Base-by-base conservation (phyloP, 2,888 invertebrate genomes). In the Metacarcinus magister region DNA sequence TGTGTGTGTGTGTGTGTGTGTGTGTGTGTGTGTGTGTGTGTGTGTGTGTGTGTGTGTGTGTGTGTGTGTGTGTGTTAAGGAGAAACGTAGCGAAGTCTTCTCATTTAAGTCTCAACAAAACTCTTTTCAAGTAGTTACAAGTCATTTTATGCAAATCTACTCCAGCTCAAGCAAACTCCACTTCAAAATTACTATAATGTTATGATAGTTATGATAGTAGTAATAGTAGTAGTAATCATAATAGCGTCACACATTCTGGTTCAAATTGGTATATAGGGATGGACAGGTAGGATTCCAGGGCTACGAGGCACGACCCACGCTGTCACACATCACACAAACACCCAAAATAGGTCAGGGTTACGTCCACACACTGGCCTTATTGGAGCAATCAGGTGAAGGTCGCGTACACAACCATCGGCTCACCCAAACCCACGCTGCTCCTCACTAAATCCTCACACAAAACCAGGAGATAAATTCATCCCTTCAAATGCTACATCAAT, bases 11-110 rank as follows among this genome's bases (percentile, higher is more conserved):
- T 90, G 5, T 90, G 43, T 39, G 13, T 91, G 91, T 91, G 91
- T 91, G 91, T 91, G 91, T 91, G 91, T 91, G 91, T 91, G 91
- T 91, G 91, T 91, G 91, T 91, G 91, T 91, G 91, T 91, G 91
- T 91, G 91, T 91, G 91, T 91, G 91, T 91, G 91, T 91, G 39
- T 91, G 44, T 91, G 92, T 92, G 44, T 92, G 92, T 92, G 92
- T 44, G 92, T 92, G 92, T 92, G 54, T 54, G 54, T 54, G 54
- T 54, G 54, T 54, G 46, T 7, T 7, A 46, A 46, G 46, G 54
- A 13, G 54, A 7, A 16, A 54, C 10, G 54, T 16, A 54, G 16
- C 54, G 16, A 54, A 54, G 13, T 54, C 1, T 10, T 54, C 54
- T 16, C 10, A 54, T 54, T 54, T 16, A 16, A 10, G 10, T 54